Percentiles rank a stretch among this genome's conserved stretches.
Conservation (phyloP, 2,113 vertebrate species). For the Mormyrus lacerda region DNA sequence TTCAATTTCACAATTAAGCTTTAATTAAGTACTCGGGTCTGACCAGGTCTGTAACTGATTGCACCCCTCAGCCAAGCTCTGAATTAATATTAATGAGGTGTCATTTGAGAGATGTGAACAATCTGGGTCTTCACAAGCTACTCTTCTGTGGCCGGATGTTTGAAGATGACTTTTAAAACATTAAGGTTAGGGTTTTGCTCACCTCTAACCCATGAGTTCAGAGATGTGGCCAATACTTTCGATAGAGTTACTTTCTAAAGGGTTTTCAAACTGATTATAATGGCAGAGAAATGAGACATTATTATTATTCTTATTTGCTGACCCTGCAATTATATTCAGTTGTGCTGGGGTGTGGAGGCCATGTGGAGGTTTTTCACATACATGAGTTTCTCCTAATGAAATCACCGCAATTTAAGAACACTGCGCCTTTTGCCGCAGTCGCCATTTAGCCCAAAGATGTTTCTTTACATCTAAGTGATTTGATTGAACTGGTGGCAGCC, state of each 20-base stretch:
- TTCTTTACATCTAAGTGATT: not conserved
- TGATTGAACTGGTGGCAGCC: not conserved
- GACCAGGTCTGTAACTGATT: conserved; percentile 5
- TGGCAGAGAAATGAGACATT: not conserved
- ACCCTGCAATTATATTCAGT: not conserved
- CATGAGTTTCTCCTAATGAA: not conserved
- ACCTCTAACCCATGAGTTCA: not conserved
- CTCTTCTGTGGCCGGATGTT: not conserved
- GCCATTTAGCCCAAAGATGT: not conserved
- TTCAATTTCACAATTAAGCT: conserved; percentile 16
- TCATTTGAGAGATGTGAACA: not conserved
- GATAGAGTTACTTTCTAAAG: not conserved
- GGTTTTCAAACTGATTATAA: not conserved
- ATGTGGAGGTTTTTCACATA: not conserved
- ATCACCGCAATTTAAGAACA: not conserved
- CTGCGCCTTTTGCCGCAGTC: not conserved
- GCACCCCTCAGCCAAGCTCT: not conserved
- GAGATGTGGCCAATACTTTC: not conserved
- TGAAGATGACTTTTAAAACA: not conserved
- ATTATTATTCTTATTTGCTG: not conserved
- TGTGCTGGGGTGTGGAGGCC: not conserved
- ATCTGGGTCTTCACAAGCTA: not conserved
- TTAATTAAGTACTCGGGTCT: conserved; percentile 6
- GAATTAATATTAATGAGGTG: conserved; percentile 13
- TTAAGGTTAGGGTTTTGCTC: not conserved